phyloP scores from a whole-genome alignment of 2,888 invertebrate species.

The Oasisia sp. region DNA sequence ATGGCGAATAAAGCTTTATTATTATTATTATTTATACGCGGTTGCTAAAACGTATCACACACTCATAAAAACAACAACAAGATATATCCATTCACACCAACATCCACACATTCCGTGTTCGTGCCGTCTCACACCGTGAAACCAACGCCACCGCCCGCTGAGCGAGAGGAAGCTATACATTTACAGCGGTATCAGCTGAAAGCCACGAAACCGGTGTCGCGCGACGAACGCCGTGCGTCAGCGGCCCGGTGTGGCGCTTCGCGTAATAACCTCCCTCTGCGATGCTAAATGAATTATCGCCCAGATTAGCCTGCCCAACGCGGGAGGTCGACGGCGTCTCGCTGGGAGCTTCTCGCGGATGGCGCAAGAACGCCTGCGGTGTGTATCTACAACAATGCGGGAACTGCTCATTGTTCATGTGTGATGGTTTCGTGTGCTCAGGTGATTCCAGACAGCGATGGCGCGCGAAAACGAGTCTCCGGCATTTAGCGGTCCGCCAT shows the following conservation, averaged over 20 bases:
- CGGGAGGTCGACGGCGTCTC: not conserved
- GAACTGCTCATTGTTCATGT: not conserved
- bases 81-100: not conserved
- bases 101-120: not conserved
- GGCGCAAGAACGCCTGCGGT: not conserved
- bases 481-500: too few species aligned
- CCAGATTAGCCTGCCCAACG: not conserved
- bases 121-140: not conserved
- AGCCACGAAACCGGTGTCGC: not conserved
- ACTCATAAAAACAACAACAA: too few species aligned
- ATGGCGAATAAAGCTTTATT: too few species aligned
- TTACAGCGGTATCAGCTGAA: not conserved
- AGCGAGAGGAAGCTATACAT: not conserved
- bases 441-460: not conserved
- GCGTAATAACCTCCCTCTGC: not conserved
- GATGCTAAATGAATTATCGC: not conserved
- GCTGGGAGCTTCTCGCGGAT: not conserved
- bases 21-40: too few species aligned
- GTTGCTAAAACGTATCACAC: too few species aligned
- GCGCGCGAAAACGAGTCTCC: not conserved
- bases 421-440: not conserved
- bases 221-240: not conserved
- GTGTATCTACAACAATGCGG: not conserved
- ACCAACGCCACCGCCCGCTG: not conserved
- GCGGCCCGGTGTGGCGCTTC: not conserved